Evolutionary conservation across 1,140 invertebrate genomes (phyloP).

Genomic region (Drosophila nasuta): DNA sequence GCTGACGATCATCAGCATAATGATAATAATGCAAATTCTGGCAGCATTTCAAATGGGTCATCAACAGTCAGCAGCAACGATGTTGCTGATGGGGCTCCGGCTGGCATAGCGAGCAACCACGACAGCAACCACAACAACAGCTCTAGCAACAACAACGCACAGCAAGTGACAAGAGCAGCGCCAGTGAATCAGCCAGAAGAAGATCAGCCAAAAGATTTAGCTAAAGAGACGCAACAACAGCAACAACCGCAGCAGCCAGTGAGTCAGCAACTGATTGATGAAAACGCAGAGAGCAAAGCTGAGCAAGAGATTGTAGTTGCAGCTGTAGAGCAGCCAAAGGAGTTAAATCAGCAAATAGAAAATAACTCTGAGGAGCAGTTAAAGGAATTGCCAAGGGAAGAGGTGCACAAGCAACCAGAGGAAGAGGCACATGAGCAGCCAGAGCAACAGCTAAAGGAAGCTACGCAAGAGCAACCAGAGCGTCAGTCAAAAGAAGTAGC

Average conservation of each 20-base stretch:
- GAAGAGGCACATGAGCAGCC: background rate
- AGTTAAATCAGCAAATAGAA: background rate
- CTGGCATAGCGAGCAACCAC: constrained; percentile 29
- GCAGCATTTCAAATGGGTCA: constrained; percentile 76
- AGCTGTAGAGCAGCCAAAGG: background rate
- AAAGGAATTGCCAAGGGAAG: background rate
- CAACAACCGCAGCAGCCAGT: too few species aligned
- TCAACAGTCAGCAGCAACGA: constrained; percentile 38
- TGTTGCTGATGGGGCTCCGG: constrained; percentile 30
- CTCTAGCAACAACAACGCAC: background rate
- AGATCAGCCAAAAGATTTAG: constrained; percentile 7
- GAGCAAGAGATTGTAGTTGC: background rate
- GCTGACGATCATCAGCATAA: constrained; percentile 22
- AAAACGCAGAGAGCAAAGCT: background rate
- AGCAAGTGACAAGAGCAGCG: background rate
- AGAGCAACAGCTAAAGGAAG: constrained; percentile 1
- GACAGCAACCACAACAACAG: constrained; percentile 5
- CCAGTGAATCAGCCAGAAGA: constrained; percentile 19
- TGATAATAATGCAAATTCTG: constrained; percentile 76
- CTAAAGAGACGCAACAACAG: background rate
- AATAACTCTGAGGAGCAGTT: background rate
- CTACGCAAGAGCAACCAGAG: background rate
- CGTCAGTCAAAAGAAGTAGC: too few species aligned
- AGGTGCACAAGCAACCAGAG: background rate
- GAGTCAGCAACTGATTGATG: constrained; percentile 12